phyloP scores from a whole-genome alignment of 2,888 invertebrate species.

The Phaedon cochleariae region DNA sequence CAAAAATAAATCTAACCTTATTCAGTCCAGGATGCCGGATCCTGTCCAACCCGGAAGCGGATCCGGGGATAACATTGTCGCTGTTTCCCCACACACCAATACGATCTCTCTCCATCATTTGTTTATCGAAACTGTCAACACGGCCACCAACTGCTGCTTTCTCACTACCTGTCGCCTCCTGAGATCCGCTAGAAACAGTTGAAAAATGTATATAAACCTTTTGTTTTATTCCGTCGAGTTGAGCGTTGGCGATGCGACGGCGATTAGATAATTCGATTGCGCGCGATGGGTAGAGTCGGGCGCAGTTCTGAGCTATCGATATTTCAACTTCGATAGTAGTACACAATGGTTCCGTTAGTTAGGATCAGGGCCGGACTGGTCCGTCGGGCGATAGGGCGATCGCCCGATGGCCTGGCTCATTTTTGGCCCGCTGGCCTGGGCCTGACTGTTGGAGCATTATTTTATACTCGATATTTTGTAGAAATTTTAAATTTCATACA shows the following conservation, averaged over 20 bases:
- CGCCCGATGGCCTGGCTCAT: too few relatives aligned
- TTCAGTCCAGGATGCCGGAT: slow-evolving; percentile 48
- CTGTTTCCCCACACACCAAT: slow-evolving; percentile 51
- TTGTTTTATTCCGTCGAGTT: background rate
- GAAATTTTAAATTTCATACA: too few relatives aligned
- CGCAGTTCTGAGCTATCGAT: too few relatives aligned
- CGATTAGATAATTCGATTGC: too few relatives aligned
- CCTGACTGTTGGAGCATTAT: too few relatives aligned
- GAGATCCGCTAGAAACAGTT: slow-evolving; percentile 25
- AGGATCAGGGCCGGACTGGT: too few relatives aligned
- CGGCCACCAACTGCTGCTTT: slow-evolving; percentile 6
- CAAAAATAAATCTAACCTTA: slow-evolving; percentile 44
- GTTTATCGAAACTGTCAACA: slow-evolving; percentile 23
- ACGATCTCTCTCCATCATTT: slow-evolving; percentile 48
- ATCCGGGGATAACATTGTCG: slow-evolving; percentile 47
- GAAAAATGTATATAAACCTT: background rate
- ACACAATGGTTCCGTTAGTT: too few relatives aligned
- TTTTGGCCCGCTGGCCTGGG: too few relatives aligned
- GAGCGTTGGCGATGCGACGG: background rate
- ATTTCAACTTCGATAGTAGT: too few relatives aligned
- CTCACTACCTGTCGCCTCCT: slow-evolving; percentile 15
- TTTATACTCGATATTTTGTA: too few relatives aligned
- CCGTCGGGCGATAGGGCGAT: too few relatives aligned
- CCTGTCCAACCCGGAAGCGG: slow-evolving; percentile 47
- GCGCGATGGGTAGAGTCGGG: too few relatives aligned